Percentiles rank a stretch among this genome's conserved stretches.
Conservation (phyloP, 2,888 invertebrate species). For the Agriopis leucophaearia region DNA sequence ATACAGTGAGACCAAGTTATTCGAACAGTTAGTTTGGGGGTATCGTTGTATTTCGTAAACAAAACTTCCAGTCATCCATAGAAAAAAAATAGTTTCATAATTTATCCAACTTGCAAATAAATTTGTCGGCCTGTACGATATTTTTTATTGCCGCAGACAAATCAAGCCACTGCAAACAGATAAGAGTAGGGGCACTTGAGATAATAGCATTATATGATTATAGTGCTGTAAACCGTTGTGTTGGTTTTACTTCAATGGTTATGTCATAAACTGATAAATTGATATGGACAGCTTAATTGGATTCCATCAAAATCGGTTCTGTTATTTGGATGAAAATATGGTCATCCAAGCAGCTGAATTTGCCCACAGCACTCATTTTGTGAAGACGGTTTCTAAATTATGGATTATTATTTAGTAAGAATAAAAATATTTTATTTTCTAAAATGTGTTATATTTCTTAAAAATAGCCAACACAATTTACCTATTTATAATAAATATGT, state of each 20-base stretch:
- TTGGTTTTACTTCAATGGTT: background rate
- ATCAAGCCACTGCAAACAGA: slow-evolving; percentile 19
- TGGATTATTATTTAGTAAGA: no score
- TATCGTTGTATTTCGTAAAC: background rate
- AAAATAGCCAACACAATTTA: no score
- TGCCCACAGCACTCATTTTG: no score
- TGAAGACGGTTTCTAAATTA: no score
- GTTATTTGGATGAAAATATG: no score
- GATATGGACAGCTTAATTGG: background rate
- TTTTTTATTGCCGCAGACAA: slow-evolving; percentile 11
- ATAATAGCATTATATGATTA: slow-evolving; percentile 15
- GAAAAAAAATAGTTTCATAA: background rate
- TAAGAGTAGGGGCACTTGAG: slow-evolving; percentile 28
- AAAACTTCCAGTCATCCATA: background rate
- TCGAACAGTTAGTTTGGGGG: background rate
- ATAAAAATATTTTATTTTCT: no score
- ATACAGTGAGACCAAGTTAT: background rate
- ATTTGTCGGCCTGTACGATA: background rate
- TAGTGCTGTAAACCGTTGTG: background rate
- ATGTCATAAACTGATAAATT: background rate
- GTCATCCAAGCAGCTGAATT: no score
- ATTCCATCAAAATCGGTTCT: no score
- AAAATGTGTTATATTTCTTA: no score
- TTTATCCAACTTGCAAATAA: background rate
- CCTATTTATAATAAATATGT: no score